A percentile compares a stretch with the other conserved stretches of the same genome.
Evolutionary conservation across 1,140 invertebrate species (phyloP).

Genomic region (Neodiprion fabricii): DNA sequence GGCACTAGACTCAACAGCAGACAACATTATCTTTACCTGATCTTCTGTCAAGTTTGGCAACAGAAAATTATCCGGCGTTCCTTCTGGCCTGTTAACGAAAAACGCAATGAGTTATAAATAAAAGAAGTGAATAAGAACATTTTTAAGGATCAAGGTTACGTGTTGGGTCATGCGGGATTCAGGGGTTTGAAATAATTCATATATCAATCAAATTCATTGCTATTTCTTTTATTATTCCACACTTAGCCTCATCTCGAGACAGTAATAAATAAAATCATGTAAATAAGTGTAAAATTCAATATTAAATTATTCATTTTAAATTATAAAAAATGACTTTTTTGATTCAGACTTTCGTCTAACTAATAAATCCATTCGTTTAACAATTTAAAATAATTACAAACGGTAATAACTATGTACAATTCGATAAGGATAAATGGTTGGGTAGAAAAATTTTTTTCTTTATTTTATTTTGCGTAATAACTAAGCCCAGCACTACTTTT

Average conservation of each 20-base stretch:
- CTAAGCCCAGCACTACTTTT: constrained; percentile 1
- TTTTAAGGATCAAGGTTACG: neutral
- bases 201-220: no score
- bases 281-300: neutral
- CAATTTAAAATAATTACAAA: neutral
- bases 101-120: neutral
- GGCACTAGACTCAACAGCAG: neutral
- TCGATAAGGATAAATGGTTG: neutral
- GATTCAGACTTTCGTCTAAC: neutral
- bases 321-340: neutral
- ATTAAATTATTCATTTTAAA: constrained; percentile 8
- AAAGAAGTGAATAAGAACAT: neutral
- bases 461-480: neutral
- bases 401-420: no score
- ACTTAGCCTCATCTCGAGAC: neutral
- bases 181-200: no score
- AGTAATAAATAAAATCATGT: neutral
- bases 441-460: constrained; percentile 2
- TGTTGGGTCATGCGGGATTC: neutral
- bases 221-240: no score
- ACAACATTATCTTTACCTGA: neutral
- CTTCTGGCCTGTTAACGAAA: neutral
- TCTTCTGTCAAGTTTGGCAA: neutral
- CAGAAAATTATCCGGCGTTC: neutral
- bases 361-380: constrained; percentile 5